A percentile compares a stretch with the other conserved stretches of the same genome.
Evolutionary conservation across 2,113 vertebrate species (phyloP).

Genomic region (Lepus europaeus): DNA sequence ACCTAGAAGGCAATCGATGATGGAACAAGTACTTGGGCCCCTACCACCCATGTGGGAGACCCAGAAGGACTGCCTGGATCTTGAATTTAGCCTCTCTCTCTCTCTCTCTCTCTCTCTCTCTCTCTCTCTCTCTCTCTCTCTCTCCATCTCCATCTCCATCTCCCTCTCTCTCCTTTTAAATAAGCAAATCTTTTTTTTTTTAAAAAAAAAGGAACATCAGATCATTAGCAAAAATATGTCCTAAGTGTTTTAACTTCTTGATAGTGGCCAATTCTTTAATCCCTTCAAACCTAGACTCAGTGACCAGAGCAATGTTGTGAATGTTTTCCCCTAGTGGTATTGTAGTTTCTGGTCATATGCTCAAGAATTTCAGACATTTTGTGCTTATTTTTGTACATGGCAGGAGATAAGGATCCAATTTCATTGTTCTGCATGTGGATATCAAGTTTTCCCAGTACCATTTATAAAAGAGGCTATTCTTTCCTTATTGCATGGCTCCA

Average conservation of each 20-base stretch:
- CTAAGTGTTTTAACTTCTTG: background rate
- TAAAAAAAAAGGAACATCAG: background rate
- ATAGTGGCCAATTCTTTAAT: background rate
- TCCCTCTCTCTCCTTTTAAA: too few species aligned
- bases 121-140: too few species aligned
- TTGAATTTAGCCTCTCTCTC: too few species aligned
- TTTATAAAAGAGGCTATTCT: background rate
- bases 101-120: too few species aligned
- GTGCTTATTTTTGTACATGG: background rate
- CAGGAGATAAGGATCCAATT: background rate
- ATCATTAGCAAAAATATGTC: slow-evolving; percentile 16
- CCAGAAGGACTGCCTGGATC: too few species aligned
- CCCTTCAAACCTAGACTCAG: background rate
- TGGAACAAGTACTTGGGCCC: too few species aligned
- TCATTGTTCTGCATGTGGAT: background rate
- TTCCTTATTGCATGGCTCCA: background rate
- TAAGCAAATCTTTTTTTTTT: too few species aligned
- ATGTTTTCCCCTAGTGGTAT: slow-evolving; percentile 1
- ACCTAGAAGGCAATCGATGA: too few species aligned
- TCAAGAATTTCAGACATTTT: background rate
- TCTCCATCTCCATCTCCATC: too few species aligned
- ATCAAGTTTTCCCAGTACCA: background rate
- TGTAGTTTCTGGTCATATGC: background rate
- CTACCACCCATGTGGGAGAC: too few species aligned
- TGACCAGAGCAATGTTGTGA: background rate